Evolutionary conservation across 2,888 invertebrate species (phyloP).

Genomic region (Melitaea athalia): DNA sequence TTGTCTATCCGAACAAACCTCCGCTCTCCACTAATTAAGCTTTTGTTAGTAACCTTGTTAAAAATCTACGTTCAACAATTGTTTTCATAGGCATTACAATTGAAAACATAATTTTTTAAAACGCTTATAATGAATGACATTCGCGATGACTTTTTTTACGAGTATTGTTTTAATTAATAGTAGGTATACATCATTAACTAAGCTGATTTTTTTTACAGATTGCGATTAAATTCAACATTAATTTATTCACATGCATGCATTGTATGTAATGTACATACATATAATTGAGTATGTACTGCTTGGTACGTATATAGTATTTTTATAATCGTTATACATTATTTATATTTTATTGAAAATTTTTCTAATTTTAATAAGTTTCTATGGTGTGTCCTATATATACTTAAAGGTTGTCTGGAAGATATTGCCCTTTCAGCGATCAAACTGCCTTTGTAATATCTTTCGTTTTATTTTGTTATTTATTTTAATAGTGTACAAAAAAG

Average conservation of each 20-base stretch:
- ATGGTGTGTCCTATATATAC: too few species aligned
- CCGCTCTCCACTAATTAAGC: slow-evolving; percentile 40
- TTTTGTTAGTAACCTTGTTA: slow-evolving; percentile 43
- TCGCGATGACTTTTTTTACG: not conserved
- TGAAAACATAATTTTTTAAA: slow-evolving; percentile 12
- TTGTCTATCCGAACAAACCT: slow-evolving; percentile 38
- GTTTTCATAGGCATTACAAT: slow-evolving; percentile 22
- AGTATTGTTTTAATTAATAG: slow-evolving; percentile 4
- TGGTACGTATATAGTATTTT: too few species aligned
- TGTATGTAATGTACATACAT: too few species aligned
- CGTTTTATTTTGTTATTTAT: too few species aligned
- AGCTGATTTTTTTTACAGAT: not conserved
- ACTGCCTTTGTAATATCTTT: too few species aligned
- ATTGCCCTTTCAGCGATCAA: too few species aligned
- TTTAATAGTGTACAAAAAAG: too few species aligned
- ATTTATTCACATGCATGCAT: not conserved
- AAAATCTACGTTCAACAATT: slow-evolving; percentile 38
- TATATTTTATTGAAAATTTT: too few species aligned
- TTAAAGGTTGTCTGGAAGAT: too few species aligned
- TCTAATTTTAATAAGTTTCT: too few species aligned
- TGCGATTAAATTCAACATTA: not conserved
- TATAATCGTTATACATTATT: too few species aligned
- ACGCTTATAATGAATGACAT: slow-evolving; percentile 3
- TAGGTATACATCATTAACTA: not conserved
- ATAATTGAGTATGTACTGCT: too few species aligned